Evolutionary conservation across 2,888 invertebrate species (phyloP).

Genomic region (Pammene fasciana): DNA sequence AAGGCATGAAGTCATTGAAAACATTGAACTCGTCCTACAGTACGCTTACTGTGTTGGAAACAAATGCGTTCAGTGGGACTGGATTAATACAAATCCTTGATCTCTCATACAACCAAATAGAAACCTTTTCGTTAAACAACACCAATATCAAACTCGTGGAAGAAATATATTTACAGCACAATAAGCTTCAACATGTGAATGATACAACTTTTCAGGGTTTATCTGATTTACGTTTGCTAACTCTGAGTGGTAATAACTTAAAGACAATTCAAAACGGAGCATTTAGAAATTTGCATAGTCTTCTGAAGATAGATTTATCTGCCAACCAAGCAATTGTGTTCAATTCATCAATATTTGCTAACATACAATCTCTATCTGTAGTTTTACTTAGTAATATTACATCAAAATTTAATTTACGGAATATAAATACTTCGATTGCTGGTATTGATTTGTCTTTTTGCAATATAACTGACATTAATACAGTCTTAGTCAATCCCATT

Average conservation of each 20-base stretch:
- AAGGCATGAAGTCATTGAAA: slow-evolving; percentile 24
- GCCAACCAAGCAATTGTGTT: slow-evolving; percentile 27
- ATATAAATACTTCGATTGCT: slow-evolving; percentile 14
- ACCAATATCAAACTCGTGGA: slow-evolving; percentile 19
- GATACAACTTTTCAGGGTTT: slow-evolving; percentile 21
- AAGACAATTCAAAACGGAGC: slow-evolving; percentile 19
- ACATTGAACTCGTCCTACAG: slow-evolving; percentile 21
- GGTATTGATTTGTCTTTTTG: slow-evolving; percentile 28
- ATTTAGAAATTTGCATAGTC: slow-evolving; percentile 13
- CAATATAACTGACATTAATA: slow-evolving; percentile 15
- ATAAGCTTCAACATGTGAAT: slow-evolving; percentile 16
- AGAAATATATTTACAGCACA: slow-evolving; percentile 28
- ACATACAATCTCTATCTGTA: slow-evolving; percentile 2
- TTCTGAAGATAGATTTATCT: slow-evolving; percentile 14
- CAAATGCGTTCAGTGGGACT: slow-evolving; percentile 14
- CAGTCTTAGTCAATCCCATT: slow-evolving; percentile 12
- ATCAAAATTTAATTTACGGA: slow-evolving; percentile 7
- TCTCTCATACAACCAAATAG: slow-evolving; percentile 29
- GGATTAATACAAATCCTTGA: slow-evolving; percentile 29
- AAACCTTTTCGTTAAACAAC: slow-evolving; percentile 23
- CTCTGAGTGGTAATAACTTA: slow-evolving; percentile 16
- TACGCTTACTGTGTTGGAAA: slow-evolving; percentile 16
- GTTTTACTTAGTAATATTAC: slow-evolving; percentile 17
- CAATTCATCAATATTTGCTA: slow-evolving; percentile 31
- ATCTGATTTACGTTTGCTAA: slow-evolving; percentile 3